These are phyloP conservation scores for Chrysodeixis includens DNA, from an alignment of 2,888 invertebrate genomes.

Conservation along the genomic window DNA sequence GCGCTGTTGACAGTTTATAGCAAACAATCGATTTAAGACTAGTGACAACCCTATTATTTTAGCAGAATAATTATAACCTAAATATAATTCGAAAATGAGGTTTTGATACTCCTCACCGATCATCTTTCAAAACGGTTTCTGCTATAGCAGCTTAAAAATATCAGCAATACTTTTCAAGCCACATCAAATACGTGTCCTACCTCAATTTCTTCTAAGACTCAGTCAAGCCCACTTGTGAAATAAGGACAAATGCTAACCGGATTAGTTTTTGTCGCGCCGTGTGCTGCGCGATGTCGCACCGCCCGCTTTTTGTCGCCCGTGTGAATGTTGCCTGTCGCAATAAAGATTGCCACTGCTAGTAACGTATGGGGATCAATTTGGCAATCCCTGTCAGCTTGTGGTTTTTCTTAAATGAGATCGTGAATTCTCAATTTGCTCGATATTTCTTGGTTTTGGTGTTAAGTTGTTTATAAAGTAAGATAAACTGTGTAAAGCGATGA, in stretches of 20 bases:
- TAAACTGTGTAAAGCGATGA: too few relatives aligned
- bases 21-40: too few relatives aligned
- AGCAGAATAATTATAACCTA: too few relatives aligned
- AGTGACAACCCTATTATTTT: too few relatives aligned
- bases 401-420: conserved; percentile 19
- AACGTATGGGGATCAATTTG: conserved; percentile 37
- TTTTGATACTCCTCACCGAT: too few relatives aligned
- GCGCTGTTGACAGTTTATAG: too few relatives aligned
- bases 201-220: conserved; percentile 30
- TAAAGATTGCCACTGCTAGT: conserved; percentile 34
- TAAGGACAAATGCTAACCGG: conserved; percentile 47
- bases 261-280: conserved; percentile 50
- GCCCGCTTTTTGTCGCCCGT: conserved; percentile 55
- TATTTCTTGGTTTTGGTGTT: too few relatives aligned
- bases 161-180: neutral
- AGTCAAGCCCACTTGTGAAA: conserved; percentile 39
- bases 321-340: conserved; percentile 59
- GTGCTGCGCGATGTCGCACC: conserved; percentile 40
- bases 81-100: too few relatives aligned
- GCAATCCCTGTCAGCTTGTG: conserved; percentile 25
- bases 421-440: conserved; percentile 16
- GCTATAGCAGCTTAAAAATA: neutral
- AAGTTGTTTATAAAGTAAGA: too few relatives aligned
- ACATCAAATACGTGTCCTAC: conserved; percentile 15
- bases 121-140: too few relatives aligned